These are phyloP conservation scores for Melipona quadrifasciata DNA, from an alignment of 1,140 invertebrate genomes.

Conservation along the genomic window DNA sequence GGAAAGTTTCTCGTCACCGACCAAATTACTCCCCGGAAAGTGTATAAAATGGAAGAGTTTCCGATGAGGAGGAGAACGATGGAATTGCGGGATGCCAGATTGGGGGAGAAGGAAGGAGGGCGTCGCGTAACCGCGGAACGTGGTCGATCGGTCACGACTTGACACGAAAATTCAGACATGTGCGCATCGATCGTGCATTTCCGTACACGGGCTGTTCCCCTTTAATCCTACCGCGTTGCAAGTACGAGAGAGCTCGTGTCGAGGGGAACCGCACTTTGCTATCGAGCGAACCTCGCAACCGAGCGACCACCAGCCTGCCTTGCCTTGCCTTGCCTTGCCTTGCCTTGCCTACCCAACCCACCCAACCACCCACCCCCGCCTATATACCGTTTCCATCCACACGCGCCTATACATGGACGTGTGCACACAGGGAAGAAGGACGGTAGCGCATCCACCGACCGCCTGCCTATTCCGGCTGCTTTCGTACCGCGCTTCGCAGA, in stretches of 20 bases:
- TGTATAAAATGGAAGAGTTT: background rate
- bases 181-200: constrained; percentile 66
- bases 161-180: constrained; percentile 60
- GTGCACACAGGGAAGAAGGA: background rate
- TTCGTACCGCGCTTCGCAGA: constrained; percentile 27
- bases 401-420: background rate
- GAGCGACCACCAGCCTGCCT: constrained; percentile 71
- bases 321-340: constrained; percentile 61
- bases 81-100: background rate
- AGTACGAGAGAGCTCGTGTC: constrained; percentile 75
- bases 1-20: background rate
- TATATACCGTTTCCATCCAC: constrained; percentile 10
- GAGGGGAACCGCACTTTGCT: constrained; percentile 78
- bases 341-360: constrained; percentile 51
- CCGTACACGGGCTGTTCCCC: constrained; percentile 70
- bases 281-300: constrained; percentile 77
- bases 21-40: background rate
- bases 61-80: background rate
- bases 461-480: constrained; percentile 38
- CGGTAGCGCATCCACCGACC: background rate
- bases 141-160: constrained; percentile 56
- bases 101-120: too few species aligned
- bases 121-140: constrained; percentile 9
- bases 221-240: constrained; percentile 78
- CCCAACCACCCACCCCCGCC: constrained; percentile 46